Conservation (phyloP, 2,888 invertebrate species). For the Leuctra nigra region DNA sequence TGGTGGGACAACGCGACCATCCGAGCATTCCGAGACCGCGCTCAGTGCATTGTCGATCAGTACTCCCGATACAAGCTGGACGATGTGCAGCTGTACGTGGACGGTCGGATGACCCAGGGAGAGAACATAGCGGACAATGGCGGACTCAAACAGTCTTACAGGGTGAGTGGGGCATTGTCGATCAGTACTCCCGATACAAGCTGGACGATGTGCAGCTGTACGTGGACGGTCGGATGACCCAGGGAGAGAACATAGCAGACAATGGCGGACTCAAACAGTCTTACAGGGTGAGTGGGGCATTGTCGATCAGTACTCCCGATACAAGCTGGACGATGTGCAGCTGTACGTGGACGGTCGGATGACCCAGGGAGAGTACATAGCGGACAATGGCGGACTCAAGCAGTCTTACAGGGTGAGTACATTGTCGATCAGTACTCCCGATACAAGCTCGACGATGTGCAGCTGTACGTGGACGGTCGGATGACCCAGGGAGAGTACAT, state of each 20-base stretch:
- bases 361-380: slow-evolving; percentile 88
- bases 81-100: slow-evolving; percentile 63
- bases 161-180: slow-evolving; percentile 64
- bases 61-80: slow-evolving; percentile 71
- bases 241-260: slow-evolving; percentile 90
- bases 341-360: slow-evolving; percentile 62
- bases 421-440: slow-evolving; percentile 71
- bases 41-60: slow-evolving; percentile 79
- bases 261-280: slow-evolving; percentile 89
- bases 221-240: slow-evolving; percentile 68
- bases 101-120: slow-evolving; percentile 73
- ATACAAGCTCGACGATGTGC: slow-evolving; percentile 74
- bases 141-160: slow-evolving; percentile 81
- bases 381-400: slow-evolving; percentile 88
- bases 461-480: slow-evolving; percentile 59
- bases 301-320: slow-evolving; percentile 69
- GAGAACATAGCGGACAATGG: slow-evolving; percentile 94
- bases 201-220: slow-evolving; percentile 67
- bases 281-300: slow-evolving; percentile 64
- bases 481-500: slow-evolving; percentile 88
- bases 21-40: slow-evolving; percentile 66
- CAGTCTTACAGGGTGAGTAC: slow-evolving; percentile 84
- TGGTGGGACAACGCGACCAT: slow-evolving; percentile 90
- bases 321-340: slow-evolving; percentile 71
- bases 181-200: slow-evolving; percentile 69